These are phyloP conservation scores for Pharmacophagus antenor DNA, from an alignment of 2,888 invertebrate species.

Conservation along the genomic window DNA sequence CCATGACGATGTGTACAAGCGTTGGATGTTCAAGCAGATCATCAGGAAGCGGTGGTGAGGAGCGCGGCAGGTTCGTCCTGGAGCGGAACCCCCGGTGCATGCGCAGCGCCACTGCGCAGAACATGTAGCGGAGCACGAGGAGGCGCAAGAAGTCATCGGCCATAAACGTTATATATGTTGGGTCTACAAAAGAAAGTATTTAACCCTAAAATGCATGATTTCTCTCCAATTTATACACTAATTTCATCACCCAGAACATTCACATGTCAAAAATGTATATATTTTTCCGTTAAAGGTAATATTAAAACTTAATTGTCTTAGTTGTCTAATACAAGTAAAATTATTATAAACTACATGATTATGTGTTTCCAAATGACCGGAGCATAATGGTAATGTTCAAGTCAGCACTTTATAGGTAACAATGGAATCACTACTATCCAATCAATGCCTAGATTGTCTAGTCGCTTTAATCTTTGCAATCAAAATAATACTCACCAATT, in stretches of 20 bases:
- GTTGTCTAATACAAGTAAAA: not conserved
- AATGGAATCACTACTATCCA: too few relatives aligned
- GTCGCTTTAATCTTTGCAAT: too few relatives aligned
- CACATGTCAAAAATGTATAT: too few relatives aligned
- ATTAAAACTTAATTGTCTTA: too few relatives aligned
- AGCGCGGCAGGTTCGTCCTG: constrained; percentile 91
- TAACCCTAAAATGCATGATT: too few relatives aligned
- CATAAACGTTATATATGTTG: constrained; percentile 91
- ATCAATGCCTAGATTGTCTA: too few relatives aligned
- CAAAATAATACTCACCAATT: constrained; percentile 43
- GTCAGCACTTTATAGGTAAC: not conserved
- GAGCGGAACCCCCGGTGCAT: constrained; percentile 92
- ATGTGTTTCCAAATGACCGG: not conserved
- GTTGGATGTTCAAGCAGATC: constrained; percentile 92
- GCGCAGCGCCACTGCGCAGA: constrained; percentile 94
- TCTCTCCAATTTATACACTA: too few relatives aligned
- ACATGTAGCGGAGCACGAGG: constrained; percentile 92
- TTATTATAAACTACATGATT: not conserved
- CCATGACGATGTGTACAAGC: constrained; percentile 89
- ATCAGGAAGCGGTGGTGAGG: constrained; percentile 92
- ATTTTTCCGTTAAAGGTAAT: too few relatives aligned
- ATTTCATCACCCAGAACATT: too few relatives aligned
- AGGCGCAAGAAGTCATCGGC: constrained; percentile 97
- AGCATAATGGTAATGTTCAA: not conserved
- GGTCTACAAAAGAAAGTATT: constrained; percentile 72